phyloP scores from a whole-genome alignment of 2,113 vertebrate genomes.

The Marcusenius ussheri region DNA sequence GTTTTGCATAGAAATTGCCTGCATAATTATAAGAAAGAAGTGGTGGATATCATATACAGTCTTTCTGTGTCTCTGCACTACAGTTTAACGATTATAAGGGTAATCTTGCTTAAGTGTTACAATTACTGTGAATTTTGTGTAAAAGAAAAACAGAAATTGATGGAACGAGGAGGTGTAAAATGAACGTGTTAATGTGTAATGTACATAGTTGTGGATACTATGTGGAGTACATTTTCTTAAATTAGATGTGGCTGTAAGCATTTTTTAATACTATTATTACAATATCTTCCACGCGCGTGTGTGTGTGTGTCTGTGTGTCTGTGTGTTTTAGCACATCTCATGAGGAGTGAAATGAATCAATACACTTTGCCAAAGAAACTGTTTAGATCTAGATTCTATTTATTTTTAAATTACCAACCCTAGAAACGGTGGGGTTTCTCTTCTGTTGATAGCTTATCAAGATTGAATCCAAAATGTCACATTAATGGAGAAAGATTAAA shows the following conservation, averaged over 20 bases:
- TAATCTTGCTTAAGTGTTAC: not conserved
- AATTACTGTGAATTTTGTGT: not conserved
- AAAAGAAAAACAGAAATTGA: not conserved
- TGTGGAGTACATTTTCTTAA: not conserved
- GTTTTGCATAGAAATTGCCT: not conserved
- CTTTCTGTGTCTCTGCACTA: not conserved
- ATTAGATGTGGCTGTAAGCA: not conserved
- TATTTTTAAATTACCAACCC: conserved; percentile 35
- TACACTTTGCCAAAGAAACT: conserved; percentile 29
- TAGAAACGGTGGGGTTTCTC: conserved; percentile 45
- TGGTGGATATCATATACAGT: not conserved
- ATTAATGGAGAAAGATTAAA: conserved; percentile 37
- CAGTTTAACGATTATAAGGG: not conserved
- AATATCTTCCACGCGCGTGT: conserved; percentile 4
- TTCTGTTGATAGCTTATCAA: conserved; percentile 49
- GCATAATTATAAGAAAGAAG: not conserved
- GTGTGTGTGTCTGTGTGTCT: not conserved
- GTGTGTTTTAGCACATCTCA: conserved; percentile 2
- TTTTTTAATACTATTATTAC: not conserved
- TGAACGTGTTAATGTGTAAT: not conserved
- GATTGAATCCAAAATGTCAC: conserved; percentile 49
- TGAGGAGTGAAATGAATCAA: conserved; percentile 23
- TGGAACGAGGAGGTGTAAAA: not conserved
- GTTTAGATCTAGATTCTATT: conserved; percentile 40
- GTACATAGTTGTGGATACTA: not conserved